These are phyloP conservation scores for Nomada fucata DNA, from an alignment of 2,888 invertebrate species.

Conservation along the genomic window DNA sequence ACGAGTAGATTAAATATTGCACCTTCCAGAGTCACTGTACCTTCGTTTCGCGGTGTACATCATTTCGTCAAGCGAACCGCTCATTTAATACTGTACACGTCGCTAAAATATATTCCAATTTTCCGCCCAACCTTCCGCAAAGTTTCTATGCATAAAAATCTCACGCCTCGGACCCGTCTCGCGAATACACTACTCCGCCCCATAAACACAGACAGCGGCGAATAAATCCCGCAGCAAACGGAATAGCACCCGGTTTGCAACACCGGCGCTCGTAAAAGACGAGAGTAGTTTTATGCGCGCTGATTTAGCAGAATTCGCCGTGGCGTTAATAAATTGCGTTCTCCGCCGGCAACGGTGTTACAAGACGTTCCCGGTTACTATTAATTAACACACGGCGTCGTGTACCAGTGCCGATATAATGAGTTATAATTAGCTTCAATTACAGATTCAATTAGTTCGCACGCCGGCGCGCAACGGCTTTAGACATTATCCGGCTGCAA, in stretches of 20 bases:
- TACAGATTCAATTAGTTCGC: constrained; percentile 31
- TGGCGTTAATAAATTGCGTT: constrained; percentile 20
- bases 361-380: constrained; percentile 1
- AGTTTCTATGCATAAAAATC: not conserved
- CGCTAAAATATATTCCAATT: too few relatives aligned
- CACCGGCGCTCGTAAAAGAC: too few relatives aligned
- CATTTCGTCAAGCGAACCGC: too few relatives aligned
- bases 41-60: too few relatives aligned
- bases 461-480: not conserved
- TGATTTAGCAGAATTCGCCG: constrained; percentile 13
- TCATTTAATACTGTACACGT: too few relatives aligned
- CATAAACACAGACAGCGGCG: not conserved
- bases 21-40: too few relatives aligned
- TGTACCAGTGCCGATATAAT: constrained; percentile 11
- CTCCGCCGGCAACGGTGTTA: not conserved
- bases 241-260: not conserved
- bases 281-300: not conserved
- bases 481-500: not conserved
- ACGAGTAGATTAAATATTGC: too few relatives aligned
- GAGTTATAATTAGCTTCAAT: constrained; percentile 31
- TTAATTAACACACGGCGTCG: constrained; percentile 31
- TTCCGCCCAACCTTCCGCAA: too few relatives aligned
- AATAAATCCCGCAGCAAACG: not conserved
- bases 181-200: not conserved
- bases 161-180: not conserved